phyloP scores from a whole-genome alignment of 2,888 invertebrate species.

The Dyspetes luteomarginatus region DNA sequence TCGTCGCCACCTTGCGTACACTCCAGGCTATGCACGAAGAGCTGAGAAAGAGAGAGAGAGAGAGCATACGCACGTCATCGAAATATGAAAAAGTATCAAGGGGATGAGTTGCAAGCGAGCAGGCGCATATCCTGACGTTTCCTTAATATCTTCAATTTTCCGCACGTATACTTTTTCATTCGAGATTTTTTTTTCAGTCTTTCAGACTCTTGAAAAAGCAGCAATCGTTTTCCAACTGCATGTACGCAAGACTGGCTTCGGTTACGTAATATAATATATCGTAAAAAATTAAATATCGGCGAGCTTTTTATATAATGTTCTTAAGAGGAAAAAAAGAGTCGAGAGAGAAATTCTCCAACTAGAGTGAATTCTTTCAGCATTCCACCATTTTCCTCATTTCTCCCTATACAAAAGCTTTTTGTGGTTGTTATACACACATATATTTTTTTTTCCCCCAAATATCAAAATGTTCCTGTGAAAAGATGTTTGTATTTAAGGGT shows the following conservation, averaged over 20 bases:
- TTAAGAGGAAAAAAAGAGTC: background rate
- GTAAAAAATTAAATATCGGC: background rate
- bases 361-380: background rate
- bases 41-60: background rate
- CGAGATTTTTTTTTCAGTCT: background rate
- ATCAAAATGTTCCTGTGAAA: constrained; percentile 58
- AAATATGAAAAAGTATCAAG: constrained; percentile 46
- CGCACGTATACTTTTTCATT: constrained; percentile 4
- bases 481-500: no score
- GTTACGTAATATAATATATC: background rate
- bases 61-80: constrained; percentile 35
- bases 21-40: constrained; percentile 9
- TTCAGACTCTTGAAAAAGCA: background rate
- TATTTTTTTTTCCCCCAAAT: constrained; percentile 31
- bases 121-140: constrained; percentile 52
- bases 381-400: constrained; percentile 6
- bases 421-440: background rate
- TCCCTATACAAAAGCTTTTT: background rate
- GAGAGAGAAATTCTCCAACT: background rate
- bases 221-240: background rate
- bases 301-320: background rate
- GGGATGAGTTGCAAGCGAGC: background rate
- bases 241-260: background rate
- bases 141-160: constrained; percentile 49
- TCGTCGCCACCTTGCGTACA: constrained; percentile 42